These are phyloP conservation scores for Siniperca chuatsi DNA, from an alignment of 2,113 vertebrate species.

Conservation along the genomic window DNA sequence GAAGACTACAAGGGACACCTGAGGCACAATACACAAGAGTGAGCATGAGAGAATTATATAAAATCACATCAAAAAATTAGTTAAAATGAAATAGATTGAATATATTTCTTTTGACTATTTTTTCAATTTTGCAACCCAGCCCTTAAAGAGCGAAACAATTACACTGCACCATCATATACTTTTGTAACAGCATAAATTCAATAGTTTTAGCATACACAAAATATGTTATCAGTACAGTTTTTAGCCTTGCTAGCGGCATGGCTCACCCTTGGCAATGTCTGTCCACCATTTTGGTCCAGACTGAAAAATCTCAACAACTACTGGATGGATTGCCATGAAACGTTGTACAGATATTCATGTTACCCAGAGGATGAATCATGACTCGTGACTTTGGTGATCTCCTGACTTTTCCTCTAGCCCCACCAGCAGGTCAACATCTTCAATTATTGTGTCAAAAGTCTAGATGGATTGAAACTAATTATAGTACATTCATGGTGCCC, in stretches of 20 bases:
- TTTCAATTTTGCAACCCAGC: neutral
- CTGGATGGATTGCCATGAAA: neutral
- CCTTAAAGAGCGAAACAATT: neutral
- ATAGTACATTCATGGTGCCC: neutral
- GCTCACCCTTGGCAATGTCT: neutral
- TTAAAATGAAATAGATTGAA: neutral
- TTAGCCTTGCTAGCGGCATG: neutral
- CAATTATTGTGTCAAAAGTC: neutral
- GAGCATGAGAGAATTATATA: neutral
- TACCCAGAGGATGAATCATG: neutral
- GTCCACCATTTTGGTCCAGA: neutral
- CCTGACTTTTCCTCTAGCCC: neutral
- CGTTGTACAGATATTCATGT: neutral
- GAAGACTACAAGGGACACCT: constrained; percentile 78
- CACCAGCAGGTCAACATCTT: neutral
- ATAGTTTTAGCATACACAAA: neutral
- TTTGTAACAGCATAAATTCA: neutral
- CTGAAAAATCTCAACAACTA: neutral
- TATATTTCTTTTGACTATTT: neutral
- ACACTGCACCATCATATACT: neutral
- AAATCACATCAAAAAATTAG: neutral
- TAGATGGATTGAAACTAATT: neutral
- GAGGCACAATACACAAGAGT: constrained; percentile 12
- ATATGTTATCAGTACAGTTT: neutral
- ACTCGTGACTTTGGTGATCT: neutral